Conservation (phyloP, 2,888 invertebrate genomes). For the Gastrophysa polygoni region DNA sequence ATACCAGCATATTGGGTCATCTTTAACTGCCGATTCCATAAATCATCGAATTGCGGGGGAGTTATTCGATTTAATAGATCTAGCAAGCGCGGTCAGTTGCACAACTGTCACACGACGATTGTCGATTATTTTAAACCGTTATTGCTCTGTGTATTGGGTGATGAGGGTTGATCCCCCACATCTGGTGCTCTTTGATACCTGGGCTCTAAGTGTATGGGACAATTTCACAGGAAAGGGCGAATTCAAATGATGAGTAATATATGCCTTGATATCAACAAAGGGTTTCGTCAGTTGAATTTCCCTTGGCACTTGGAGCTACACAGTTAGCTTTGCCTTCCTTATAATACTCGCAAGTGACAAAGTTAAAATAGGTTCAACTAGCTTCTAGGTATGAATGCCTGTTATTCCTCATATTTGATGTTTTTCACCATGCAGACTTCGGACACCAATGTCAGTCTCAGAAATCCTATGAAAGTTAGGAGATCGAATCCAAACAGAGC, state of each 20-base stretch:
- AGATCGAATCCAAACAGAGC: too few species aligned
- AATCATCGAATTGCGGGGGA: constrained; percentile 49
- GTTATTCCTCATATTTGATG: too few species aligned
- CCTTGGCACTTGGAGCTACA: too few species aligned
- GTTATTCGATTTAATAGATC: constrained; percentile 45
- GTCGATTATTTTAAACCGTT: constrained; percentile 37
- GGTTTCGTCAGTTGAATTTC: too few species aligned
- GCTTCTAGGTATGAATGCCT: too few species aligned
- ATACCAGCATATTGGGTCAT: constrained; percentile 38
- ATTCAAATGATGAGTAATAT: background rate
- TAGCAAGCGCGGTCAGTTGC: constrained; percentile 43
- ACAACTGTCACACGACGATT: constrained; percentile 45
- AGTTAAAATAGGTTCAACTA: too few species aligned
- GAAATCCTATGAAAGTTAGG: too few species aligned
- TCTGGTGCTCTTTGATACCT: constrained; percentile 31
- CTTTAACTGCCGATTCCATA: constrained; percentile 37
- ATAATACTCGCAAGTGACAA: too few species aligned
- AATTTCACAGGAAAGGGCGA: background rate
- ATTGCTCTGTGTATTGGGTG: constrained; percentile 14
- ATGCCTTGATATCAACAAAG: background rate
- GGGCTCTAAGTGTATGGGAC: constrained; percentile 14
- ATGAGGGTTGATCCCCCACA: constrained; percentile 28
- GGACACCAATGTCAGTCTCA: too few species aligned
- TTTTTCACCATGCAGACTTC: too few species aligned
- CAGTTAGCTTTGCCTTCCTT: too few species aligned